Conservation (phyloP, 1,140 invertebrate genomes). For the Drosophila miranda region DNA sequence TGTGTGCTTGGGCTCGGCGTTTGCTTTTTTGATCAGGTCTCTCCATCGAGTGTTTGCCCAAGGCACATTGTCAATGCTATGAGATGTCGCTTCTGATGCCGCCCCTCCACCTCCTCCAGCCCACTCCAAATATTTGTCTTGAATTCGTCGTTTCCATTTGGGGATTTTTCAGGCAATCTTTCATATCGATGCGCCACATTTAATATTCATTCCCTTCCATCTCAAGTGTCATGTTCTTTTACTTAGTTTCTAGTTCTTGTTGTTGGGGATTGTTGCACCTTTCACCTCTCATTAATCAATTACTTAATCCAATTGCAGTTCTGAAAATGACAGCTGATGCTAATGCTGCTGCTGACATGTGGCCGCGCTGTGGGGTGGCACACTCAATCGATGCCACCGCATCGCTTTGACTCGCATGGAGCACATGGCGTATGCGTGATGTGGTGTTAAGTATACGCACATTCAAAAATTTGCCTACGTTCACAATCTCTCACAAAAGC, state of each 20-base stretch:
- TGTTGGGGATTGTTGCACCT: too few species aligned
- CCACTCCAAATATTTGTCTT: background rate
- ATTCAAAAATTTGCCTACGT: background rate
- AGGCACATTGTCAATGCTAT: slow-evolving; percentile 48
- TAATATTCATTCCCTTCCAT: slow-evolving; percentile 26
- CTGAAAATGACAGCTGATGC: slow-evolving; percentile 20
- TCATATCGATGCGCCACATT: slow-evolving; percentile 43
- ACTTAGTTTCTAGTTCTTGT: slow-evolving; percentile 1
- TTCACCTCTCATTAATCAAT: slow-evolving; percentile 13
- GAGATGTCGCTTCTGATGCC: slow-evolving; percentile 13
- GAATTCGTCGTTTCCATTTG: slow-evolving; percentile 2
- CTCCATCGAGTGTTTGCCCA: slow-evolving; percentile 62
- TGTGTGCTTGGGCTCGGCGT: slow-evolving; percentile 18
- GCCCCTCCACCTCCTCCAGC: background rate
- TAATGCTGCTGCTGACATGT: background rate
- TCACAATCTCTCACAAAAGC: background rate
- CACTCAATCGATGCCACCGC: too few species aligned
- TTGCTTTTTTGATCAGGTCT: slow-evolving; percentile 63
- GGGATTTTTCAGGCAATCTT: slow-evolving; percentile 40
- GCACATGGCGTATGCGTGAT: slow-evolving; percentile 40
- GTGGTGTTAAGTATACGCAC: slow-evolving; percentile 23
- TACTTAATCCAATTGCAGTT: slow-evolving; percentile 28
- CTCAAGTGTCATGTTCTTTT: slow-evolving; percentile 10
- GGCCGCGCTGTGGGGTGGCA: background rate
- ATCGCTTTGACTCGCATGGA: too few species aligned